phyloP scores from a whole-genome alignment of 2,888 invertebrate species.

The Epirrita christyi region DNA sequence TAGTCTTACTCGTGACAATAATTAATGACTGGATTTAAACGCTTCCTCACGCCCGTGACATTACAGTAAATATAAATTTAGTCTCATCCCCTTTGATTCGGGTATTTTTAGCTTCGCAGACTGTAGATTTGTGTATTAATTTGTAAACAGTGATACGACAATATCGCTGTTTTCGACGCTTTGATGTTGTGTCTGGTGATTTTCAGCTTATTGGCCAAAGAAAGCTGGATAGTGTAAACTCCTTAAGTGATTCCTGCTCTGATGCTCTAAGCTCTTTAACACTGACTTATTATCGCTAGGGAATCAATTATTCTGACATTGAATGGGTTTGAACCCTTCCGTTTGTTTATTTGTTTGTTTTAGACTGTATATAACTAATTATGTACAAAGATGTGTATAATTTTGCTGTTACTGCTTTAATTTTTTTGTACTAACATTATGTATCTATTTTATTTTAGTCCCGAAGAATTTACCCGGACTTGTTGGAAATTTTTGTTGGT shows the following conservation, averaged over 20 bases:
- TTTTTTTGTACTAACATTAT: too few relatives aligned
- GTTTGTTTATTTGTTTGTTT: neutral
- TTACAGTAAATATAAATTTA: conserved; percentile 83
- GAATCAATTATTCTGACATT: conserved; percentile 3
- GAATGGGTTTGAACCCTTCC: neutral
- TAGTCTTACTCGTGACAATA: conserved; percentile 83
- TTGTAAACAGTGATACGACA: too few relatives aligned
- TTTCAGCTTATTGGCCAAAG: conserved; percentile 68
- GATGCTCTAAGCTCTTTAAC: conserved; percentile 20
- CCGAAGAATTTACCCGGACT: too few relatives aligned
- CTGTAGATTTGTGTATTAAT: conserved; percentile 80
- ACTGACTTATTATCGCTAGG: conserved; percentile 16
- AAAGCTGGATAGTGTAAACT: conserved; percentile 58
- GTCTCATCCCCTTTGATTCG: conserved; percentile 80
- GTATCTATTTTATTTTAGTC: too few relatives aligned
- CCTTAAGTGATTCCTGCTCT: conserved; percentile 49
- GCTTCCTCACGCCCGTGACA: conserved; percentile 85
- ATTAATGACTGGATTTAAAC: conserved; percentile 85
- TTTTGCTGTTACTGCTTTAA: too few relatives aligned
- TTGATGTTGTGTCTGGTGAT: conserved; percentile 82
- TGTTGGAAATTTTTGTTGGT: too few relatives aligned
- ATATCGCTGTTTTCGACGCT: conserved; percentile 69
- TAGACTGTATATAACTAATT: too few relatives aligned
- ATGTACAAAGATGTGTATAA: too few relatives aligned
- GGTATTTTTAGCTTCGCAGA: conserved; percentile 78